Base-by-base conservation (phyloP, 1,140 invertebrate genomes). In the Mya arenaria region DNA sequence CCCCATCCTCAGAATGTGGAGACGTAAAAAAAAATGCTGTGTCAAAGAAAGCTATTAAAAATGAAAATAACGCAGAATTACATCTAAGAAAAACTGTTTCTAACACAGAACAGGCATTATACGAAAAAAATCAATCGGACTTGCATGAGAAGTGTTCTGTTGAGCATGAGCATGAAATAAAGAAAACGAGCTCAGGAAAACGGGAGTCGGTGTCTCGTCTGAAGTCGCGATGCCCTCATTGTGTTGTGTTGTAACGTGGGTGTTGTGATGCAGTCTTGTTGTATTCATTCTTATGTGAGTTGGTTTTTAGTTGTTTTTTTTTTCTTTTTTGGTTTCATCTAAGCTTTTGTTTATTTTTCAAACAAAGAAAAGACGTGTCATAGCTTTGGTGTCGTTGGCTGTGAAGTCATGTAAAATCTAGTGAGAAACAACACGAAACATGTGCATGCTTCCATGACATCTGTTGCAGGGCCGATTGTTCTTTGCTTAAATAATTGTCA, bases 221-320 rank as follows among this genome's bases (percentile, higher is more conserved):
- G 58, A 60, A 30, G 37, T 13, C 25, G 28, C 48, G 65, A 44
- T 80, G 77, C 58, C 77, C 77, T 41, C 34, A 78, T 41, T 90
- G 89, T 87, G 87, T 89, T 66, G 63, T 90, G 68, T 74, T 89
- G 82, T 90, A 85, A 84, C 34, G 36, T 78, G 30, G 80, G 63
- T 79, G 56, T 85, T n/a, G 63, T 90, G 68, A 77, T 89, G 82
- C 89, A 85, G 84, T 37, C 41, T 78, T 44, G 80, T 63, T 79
- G 56, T 85, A 77, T 56, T 82, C 65, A 58, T 78, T 55, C 44
- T 71, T 60, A 39, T 23, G 74, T 68, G 65, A 83, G 36, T 66
- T 75, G 74, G 83, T 68, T 73, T 58, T 85, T 82, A 58, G 25
- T 72, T 66, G 83, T 85, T 75, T 82, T 84, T 72, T 71, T 37